Conservation (phyloP, 2,113 vertebrate genomes). For the Herpetotheres cachinnans region DNA sequence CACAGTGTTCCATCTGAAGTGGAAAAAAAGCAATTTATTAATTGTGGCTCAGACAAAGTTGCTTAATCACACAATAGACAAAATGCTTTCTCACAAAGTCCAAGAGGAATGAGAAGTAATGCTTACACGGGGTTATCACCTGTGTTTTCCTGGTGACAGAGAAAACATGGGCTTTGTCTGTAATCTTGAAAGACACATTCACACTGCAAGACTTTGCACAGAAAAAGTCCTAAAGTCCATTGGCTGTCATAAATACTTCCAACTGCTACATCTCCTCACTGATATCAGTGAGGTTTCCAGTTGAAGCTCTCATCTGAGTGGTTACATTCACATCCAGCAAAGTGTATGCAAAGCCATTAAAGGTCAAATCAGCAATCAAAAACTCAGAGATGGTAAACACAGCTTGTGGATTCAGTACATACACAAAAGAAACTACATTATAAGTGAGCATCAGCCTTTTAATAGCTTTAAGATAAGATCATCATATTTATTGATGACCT, state of each 20-base stretch:
- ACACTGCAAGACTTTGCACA: not conserved
- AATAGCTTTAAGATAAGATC: not conserved
- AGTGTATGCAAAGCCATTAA: not conserved
- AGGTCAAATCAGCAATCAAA: not conserved
- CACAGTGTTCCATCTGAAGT: not conserved
- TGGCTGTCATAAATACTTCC: not conserved
- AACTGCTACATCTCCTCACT: not conserved
- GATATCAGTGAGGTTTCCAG: not conserved
- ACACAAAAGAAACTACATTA: not conserved
- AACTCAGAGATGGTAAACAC: not conserved
- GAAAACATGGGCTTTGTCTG: not conserved
- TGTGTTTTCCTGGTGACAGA: not conserved
- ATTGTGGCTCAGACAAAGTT: not conserved
- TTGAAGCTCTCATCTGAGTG: not conserved
- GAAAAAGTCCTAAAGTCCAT: not conserved
- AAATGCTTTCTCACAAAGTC: not conserved
- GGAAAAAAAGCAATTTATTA: not conserved
- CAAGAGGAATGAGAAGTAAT: not conserved
- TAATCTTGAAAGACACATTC: not conserved
- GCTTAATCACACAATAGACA: not conserved
- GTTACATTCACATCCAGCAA: not conserved
- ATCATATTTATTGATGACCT: too few relatives aligned
- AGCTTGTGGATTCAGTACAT: not conserved
- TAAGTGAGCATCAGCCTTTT: not conserved
- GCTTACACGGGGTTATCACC: not conserved